Conservation (phyloP, 2,888 invertebrate species). For the Eupeodes luniger region DNA sequence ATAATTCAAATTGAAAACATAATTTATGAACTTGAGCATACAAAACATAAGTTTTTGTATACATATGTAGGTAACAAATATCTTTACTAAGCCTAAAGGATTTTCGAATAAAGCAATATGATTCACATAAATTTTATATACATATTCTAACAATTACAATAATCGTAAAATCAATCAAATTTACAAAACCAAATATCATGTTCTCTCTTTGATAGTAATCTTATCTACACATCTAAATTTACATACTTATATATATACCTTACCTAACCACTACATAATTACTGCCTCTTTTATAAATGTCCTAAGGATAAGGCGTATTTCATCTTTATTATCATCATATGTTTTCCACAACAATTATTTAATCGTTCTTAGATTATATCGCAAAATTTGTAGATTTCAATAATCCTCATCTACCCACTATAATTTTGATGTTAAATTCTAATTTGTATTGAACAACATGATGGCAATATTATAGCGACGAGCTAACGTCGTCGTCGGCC, state of each 20-base stretch:
- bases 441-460: conserved; percentile 27
- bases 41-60: no score
- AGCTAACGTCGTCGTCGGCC: no score
- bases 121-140: background rate
- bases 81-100: background rate
- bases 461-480: conserved; percentile 3
- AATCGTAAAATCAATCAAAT: conserved; percentile 30
- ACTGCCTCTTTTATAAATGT: background rate
- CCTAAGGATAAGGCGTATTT: background rate
- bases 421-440: conserved; percentile 18
- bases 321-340: conserved; percentile 4
- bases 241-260: background rate
- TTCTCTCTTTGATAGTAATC: background rate
- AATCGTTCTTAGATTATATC: conserved; percentile 58
- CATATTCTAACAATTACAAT: conserved; percentile 9
- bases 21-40: no score
- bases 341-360: conserved; percentile 8
- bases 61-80: background rate
- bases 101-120: background rate
- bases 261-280: background rate
- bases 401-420: background rate
- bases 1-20: no score
- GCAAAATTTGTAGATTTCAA: conserved; percentile 32
- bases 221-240: background rate
- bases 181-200: conserved; percentile 20